Percentiles rank a stretch among this genome's conserved stretches.
Conservation (phyloP, 2,113 vertebrate species). For the Penelope pileata region DNA sequence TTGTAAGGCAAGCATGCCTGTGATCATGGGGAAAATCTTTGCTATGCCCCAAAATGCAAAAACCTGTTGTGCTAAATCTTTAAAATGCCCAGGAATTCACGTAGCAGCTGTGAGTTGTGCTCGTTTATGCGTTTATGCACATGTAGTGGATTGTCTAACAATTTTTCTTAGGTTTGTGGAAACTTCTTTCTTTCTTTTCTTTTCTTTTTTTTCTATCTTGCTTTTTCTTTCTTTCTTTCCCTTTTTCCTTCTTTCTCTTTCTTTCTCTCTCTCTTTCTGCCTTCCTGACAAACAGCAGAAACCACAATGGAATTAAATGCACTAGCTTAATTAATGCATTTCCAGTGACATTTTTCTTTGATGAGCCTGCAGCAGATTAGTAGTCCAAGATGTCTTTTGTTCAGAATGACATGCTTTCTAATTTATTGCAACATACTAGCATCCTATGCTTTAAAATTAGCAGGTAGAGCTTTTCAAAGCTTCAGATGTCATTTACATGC, state of each 20-base stretch:
- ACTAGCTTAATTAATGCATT: conserved; percentile 5
- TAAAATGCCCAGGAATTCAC: background rate
- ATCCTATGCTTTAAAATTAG: conserved; percentile 40
- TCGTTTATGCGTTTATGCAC: background rate
- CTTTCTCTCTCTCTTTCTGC: background rate
- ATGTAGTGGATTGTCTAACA: background rate
- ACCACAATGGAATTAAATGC: background rate
- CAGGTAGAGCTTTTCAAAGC: conserved; percentile 27
- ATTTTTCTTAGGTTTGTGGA: background rate
- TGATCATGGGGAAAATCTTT: background rate
- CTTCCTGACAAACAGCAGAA: background rate
- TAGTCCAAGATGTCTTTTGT: conserved; percentile 54
- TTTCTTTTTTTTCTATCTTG: too few relatives aligned
- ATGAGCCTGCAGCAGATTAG: conserved; percentile 20
- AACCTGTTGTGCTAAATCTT: background rate
- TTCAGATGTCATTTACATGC: conserved; percentile 36
- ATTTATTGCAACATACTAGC: background rate
- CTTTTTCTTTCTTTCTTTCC: too few relatives aligned
- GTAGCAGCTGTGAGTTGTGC: background rate
- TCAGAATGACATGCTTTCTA: conserved; percentile 41
- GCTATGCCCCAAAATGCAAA: background rate
- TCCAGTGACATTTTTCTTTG: conserved; percentile 40
- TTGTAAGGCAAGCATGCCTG: background rate
- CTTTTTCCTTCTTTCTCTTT: too few relatives aligned
- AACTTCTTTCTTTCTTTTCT: too few relatives aligned